Percentiles rank a stretch among this genome's conserved stretches.
Conservation (phyloP, 2,113 vertebrate genomes). For the Xiphophorus maculatus region DNA sequence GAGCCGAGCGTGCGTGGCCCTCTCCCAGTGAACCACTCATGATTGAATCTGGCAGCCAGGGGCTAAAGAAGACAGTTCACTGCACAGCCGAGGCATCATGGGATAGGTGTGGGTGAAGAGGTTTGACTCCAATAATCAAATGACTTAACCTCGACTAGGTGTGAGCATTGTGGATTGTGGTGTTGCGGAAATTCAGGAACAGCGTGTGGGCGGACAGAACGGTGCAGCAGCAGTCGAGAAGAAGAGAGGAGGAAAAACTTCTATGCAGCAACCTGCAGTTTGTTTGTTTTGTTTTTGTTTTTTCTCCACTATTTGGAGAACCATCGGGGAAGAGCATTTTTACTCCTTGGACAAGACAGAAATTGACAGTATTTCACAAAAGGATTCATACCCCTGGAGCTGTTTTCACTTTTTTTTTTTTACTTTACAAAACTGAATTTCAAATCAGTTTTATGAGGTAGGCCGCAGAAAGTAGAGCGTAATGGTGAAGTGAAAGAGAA, state of each 20-base stretch:
- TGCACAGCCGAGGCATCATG: conserved; percentile 42
- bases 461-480: too few species aligned
- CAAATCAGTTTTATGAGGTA: too few species aligned
- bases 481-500: too few species aligned
- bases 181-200: conserved; percentile 24
- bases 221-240: background rate
- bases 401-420: too few species aligned
- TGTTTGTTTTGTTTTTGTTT: background rate
- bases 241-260: background rate
- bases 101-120: conserved; percentile 50
- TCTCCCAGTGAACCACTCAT: conserved; percentile 26
- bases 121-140: conserved; percentile 52
- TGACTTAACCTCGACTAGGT: conserved; percentile 50
- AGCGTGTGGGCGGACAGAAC: conserved; percentile 21
- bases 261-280: background rate
- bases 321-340: background rate
- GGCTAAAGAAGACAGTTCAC: conserved; percentile 28
- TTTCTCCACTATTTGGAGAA: background rate
- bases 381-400: background rate
- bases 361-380: background rate
- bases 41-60: conserved; percentile 48
- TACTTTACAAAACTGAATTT: too few species aligned
- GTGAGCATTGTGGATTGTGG: conserved; percentile 13
- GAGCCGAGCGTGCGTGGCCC: conserved; percentile 34
- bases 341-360: background rate